Evolutionary conservation across 1,140 invertebrate genomes (phyloP).

Genomic region (Zaprionus gabonicus): DNA sequence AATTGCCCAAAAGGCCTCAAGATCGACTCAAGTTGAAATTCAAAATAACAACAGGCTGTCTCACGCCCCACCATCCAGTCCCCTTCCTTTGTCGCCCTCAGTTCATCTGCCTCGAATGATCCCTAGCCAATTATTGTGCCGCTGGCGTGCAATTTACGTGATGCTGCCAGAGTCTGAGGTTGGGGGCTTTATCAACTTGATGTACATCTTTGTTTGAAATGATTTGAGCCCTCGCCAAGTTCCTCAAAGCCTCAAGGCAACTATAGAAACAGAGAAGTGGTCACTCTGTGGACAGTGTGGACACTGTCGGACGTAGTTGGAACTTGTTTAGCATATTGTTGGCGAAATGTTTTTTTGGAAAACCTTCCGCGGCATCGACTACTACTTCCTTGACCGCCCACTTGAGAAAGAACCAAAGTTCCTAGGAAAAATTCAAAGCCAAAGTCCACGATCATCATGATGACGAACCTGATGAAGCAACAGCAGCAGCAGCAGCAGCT

Average conservation of each 20-base stretch:
- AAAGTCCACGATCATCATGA: conserved; percentile 30
- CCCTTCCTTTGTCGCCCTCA: not conserved
- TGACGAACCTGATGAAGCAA: not conserved
- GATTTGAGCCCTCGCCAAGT: conserved; percentile 61
- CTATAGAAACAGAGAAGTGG: conserved; percentile 75
- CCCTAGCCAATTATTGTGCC: conserved; percentile 64
- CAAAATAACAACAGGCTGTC: not conserved
- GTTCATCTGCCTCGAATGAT: not conserved
- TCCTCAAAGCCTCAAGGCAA: conserved; percentile 47
- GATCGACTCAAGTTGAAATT: not conserved
- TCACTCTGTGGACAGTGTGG: conserved; percentile 14
- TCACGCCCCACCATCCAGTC: not conserved
- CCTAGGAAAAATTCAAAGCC: conserved; percentile 48
- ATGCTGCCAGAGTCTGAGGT: conserved; percentile 44
- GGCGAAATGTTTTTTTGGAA: conserved; percentile 63
- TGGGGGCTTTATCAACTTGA: conserved; percentile 55
- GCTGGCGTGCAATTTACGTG: conserved; percentile 67
- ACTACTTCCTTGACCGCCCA: conserved; percentile 82
- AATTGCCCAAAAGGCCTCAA: conserved; percentile 65
- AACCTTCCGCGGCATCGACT: conserved; percentile 37
- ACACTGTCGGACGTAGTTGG: conserved; percentile 18
- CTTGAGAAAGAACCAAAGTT: conserved; percentile 57
- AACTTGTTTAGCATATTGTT: conserved; percentile 82
- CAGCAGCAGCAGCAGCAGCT: too few relatives aligned
- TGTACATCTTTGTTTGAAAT: conserved; percentile 74